Conservation (phyloP, 2,797 vertebrate genomes). For the Phalanger gymnotis region DNA sequence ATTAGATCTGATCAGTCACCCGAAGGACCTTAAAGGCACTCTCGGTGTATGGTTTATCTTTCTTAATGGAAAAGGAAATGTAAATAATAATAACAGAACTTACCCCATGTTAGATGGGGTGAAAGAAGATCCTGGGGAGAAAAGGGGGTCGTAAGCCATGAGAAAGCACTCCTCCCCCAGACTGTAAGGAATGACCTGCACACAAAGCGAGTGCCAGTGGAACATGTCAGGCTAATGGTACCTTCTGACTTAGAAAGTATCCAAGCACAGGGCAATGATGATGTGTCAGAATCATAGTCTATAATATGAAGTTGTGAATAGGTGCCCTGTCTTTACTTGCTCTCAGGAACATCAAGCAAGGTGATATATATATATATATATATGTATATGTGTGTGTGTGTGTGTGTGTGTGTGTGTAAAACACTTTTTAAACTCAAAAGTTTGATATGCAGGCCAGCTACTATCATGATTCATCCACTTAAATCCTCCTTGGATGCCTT, state of each 20-base stretch:
- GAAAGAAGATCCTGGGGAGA: conserved; percentile 11
- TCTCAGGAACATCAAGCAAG: neutral
- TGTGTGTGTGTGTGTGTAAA: no score
- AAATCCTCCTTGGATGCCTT: neutral
- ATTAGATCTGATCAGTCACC: conserved; percentile 15
- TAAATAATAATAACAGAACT: neutral
- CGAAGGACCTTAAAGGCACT: conserved; percentile 17
- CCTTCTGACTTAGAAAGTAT: conserved; percentile 4
- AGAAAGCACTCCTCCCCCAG: neutral
- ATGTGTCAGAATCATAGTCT: neutral
- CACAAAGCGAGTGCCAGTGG: neutral
- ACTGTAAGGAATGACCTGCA: neutral
- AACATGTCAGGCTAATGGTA: neutral
- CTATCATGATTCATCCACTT: neutral
- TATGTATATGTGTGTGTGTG: no score
- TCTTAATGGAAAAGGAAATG: conserved; percentile 14
- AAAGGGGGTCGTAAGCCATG: neutral
- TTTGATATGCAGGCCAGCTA: neutral
- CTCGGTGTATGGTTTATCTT: neutral
- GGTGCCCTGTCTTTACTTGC: neutral
- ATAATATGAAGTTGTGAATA: neutral
- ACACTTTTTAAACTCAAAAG: neutral
- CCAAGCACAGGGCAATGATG: neutral
- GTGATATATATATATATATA: neutral
- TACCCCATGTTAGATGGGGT: neutral